These are phyloP conservation scores for Tragopan temminckii DNA, from an alignment of 2,797 vertebrate genomes.

Conservation along the genomic window DNA sequence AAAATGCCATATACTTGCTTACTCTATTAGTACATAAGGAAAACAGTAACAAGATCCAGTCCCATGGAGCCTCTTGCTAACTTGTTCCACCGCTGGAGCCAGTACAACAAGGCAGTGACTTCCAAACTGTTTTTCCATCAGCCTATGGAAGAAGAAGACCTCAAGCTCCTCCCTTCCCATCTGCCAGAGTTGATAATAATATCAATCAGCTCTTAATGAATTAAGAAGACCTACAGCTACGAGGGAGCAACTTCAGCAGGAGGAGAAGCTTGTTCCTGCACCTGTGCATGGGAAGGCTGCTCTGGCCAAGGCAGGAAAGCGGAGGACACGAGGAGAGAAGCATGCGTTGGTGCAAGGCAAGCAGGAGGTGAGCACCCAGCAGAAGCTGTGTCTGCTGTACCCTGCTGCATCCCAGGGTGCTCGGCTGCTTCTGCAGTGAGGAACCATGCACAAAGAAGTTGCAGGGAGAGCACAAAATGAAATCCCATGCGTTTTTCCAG, in stretches of 20 bases:
- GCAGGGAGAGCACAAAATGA: neutral
- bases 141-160: conserved; percentile 15
- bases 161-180: conserved; percentile 40
- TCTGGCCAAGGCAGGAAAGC: neutral
- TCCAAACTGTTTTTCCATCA: conserved; percentile 63
- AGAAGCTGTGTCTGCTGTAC: neutral
- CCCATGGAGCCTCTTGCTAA: conserved; percentile 63
- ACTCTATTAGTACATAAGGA: conserved; percentile 38
- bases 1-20: conserved; percentile 52
- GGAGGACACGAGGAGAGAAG: neutral
- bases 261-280: neutral
- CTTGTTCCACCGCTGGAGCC: conserved; percentile 63
- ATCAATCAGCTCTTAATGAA: conserved; percentile 53
- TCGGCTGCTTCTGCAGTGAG: accelerated
- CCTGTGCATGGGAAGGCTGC: neutral
- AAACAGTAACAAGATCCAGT: conserved; percentile 66
- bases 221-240: neutral
- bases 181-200: neutral
- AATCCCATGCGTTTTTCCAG: neutral
- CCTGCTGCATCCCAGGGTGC: neutral
- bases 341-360: accelerated
- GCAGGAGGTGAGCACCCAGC: neutral
- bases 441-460: neutral
- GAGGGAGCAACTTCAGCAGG: accelerated
- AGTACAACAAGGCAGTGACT: conserved; percentile 10